Evolutionary conservation across 2,888 invertebrate species (phyloP), one percentile per base, ranked within the genome.

Genomic region (Heliothis peltigera): DNA sequence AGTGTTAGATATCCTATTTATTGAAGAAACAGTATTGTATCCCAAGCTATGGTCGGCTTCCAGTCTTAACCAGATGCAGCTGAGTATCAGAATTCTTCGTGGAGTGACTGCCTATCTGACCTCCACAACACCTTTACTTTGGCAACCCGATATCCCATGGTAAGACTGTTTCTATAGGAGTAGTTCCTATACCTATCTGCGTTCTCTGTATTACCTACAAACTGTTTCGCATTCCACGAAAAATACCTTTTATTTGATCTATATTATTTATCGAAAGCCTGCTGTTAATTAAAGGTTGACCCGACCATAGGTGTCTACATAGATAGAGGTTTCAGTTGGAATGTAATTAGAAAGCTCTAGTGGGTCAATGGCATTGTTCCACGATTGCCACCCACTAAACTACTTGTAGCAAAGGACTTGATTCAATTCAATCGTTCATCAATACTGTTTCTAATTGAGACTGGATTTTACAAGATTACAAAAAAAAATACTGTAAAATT

Each of bases 331-430:
- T 48, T 2, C 19, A 7, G 15, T 21, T 35, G 15, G 21, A 57
- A 54, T 54, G 43, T 72, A 72, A 72, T 70, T 65, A 66, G 35
- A 70, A 65, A 51, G 51, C 54, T 72, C 58, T 35, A 42, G 42
- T 8, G 42, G 49, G 42, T 58, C 51, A 35, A 12, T 46, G 2
- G 8, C 35, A 70, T 54, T 28, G 66, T 58, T 54, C 8, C 43
- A 18, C 6, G 21, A 35, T 10, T 12, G 4, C 10, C 44, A 5
- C 46, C 22, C 5, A 15, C 21, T 32, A 60, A 18, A 46, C 25
- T 49, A 68, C 10, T 32, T 10, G 10, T 69, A 68, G 39, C 19
- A 15, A 21, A 2, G 32, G 43, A 39, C 21, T 15, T 28, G 15
- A 19, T 19, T 15, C 2, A 21, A n/a, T 59, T 35, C 19, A 58